phyloP scores from a whole-genome alignment of 2,113 vertebrate genomes.

The Thryonomys swinderianus region DNA sequence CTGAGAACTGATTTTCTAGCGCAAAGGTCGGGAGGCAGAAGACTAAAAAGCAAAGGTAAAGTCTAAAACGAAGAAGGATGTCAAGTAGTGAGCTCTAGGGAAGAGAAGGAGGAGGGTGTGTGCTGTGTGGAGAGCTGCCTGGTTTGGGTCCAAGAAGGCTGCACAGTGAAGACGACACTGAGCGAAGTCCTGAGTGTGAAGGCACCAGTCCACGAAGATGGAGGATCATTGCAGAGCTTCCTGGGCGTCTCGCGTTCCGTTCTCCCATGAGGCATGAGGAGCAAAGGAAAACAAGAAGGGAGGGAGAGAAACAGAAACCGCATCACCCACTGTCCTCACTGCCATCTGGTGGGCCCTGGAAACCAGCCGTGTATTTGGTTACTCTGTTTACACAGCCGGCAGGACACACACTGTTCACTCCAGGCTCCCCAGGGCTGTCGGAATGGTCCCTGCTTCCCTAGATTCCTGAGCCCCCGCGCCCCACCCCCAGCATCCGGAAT shows the following conservation, averaged over 20 bases:
- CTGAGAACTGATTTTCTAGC: neutral
- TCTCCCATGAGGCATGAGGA: neutral
- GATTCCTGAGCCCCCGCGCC: constrained; percentile 56
- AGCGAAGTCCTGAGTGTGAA: neutral
- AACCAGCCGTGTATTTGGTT: constrained; percentile 47
- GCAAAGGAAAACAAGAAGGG: constrained; percentile 27
- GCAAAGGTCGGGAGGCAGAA: neutral
- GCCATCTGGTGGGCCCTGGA: constrained; percentile 69
- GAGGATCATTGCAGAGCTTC: neutral
- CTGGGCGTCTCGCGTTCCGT: neutral
- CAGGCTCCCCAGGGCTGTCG: constrained; percentile 13
- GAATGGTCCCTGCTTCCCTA: constrained; percentile 39
- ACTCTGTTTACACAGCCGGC: constrained; percentile 72
- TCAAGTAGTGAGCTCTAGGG: fast-evolving
- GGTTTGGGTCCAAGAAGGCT: neutral
- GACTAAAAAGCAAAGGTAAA: neutral
- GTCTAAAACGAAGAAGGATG: no score
- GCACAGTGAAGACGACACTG: neutral
- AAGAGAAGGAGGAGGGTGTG: neutral
- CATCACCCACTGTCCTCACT: neutral
- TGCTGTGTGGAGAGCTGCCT: no score
- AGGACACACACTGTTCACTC: constrained; percentile 49
- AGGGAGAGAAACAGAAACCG: neutral
- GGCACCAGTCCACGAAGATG: neutral
- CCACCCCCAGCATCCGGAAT: neutral